Evolutionary conservation across 1,140 invertebrate genomes (phyloP).

Genomic region (Dufourea novaeangliae): DNA sequence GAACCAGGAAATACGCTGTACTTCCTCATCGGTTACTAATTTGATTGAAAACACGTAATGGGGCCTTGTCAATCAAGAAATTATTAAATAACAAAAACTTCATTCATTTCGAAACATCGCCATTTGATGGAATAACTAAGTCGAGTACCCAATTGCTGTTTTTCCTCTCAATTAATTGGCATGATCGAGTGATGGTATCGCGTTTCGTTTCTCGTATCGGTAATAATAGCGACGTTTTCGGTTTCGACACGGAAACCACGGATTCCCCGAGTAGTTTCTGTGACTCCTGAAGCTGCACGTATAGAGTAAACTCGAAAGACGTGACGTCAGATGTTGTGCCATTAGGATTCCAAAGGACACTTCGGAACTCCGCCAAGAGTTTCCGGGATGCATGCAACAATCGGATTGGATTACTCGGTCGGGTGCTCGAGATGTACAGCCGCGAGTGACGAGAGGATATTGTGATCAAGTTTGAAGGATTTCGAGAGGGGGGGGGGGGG

Average conservation of each 20-base stretch:
- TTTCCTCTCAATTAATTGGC: too few relatives aligned
- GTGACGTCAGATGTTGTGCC: slow-evolving; percentile 54
- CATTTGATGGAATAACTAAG: too few relatives aligned
- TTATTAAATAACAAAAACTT: too few relatives aligned
- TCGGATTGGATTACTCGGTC: slow-evolving; percentile 61
- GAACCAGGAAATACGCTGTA: too few relatives aligned
- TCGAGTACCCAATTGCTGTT: too few relatives aligned
- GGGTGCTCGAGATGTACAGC: slow-evolving; percentile 49
- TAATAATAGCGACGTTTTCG: not conserved
- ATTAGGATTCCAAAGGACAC: slow-evolving; percentile 51
- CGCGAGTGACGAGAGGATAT: slow-evolving; percentile 57
- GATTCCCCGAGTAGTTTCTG: not conserved
- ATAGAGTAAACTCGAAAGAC: slow-evolving; percentile 59
- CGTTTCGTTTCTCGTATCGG: not conserved
- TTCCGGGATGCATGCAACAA: slow-evolving; percentile 61
- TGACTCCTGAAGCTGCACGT: not conserved
- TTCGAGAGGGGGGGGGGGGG: slow-evolving; percentile 34
- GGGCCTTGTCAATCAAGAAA: too few relatives aligned
- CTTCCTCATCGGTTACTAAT: too few relatives aligned
- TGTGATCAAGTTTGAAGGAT: slow-evolving; percentile 65
- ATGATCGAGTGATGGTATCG: too few relatives aligned
- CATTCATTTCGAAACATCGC: too few relatives aligned
- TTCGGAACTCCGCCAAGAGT: slow-evolving; percentile 65
- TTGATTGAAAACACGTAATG: too few relatives aligned
- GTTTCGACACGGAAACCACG: not conserved